Base-by-base conservation (phyloP, 2,888 invertebrate species). In the Masnerella sp. region DNA sequence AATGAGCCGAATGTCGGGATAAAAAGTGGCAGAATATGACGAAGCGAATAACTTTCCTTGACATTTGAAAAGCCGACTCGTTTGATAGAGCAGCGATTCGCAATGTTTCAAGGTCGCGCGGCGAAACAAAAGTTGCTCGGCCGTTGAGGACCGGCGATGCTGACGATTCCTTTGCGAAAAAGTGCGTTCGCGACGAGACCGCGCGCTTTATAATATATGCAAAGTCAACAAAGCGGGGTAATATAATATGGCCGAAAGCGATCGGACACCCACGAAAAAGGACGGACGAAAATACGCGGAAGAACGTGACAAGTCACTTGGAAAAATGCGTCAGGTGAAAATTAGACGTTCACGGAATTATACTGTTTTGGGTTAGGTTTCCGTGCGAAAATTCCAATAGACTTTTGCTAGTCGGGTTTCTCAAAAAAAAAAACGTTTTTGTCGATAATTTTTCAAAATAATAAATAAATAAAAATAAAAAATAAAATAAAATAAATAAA, bases 191-290 rank as follows among this genome's bases (percentile, higher is more conserved):
- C 5, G 30, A 20, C 11, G 9, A 28, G 11, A 8, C 34, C 17
- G 28, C 34, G 59, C 12, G 45, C 34, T 38, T 67, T 67, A 59
- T 72, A 65, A 71, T 71, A 59, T 65, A 65, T 71, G 65, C 71
- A 71, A 58, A 51, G 56, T 71, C 64, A 71, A 71, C 71, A 71
- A 71, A 65, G 58, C 51, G 17, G 59, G 17, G 64, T 51, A 49
- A 64, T 43, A 8, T 38, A 45, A 43, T 49, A 47, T 8, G 54
- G 14, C 42, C 32, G 7, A 56, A 65, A 54, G 28, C 17, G 49
- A 58, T 58, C 67, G 49, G 32, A 20, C 56, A 65, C 47, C 45
- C 38, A 18, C 45, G 20, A 52, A 47, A 43, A 32, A 43, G 42
- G 17, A 12, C 40, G 17, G 3, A 17, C 7, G 18, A 51, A 34